Base-by-base conservation (phyloP, 2,797 vertebrate genomes). In the Hippopotamyrus pictus region DNA sequence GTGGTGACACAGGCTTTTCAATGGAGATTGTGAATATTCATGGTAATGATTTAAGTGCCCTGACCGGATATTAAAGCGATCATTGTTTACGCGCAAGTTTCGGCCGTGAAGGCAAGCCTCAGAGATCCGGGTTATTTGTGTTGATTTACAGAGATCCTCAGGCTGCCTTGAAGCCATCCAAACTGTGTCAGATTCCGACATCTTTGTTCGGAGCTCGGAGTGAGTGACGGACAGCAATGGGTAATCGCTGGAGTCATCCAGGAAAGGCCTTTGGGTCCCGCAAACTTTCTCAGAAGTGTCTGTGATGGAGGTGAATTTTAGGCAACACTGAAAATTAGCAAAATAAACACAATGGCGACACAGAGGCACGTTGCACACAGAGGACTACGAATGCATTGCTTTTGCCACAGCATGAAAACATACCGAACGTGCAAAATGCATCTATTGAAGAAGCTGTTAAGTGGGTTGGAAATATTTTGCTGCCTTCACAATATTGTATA, bases 21-120 rank as follows among this genome's bases (percentile, higher is more conserved):
- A 62, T 85, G 88, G 57, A 48, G 48, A 89, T 41, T 48, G 46
- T 84, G 76, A 89, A 89, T 59, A 85, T 89, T 89, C 54, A 48
- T 84, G 53, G 41, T 2, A 29, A 57, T 9, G 76, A 9, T 44
- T 48, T 89, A 50, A 84, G 41, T 50, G 76, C 22, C 41, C 41
- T 89, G 41, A n/a, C 41, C 19, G 41, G 37, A 46, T 46, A 79
- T 79, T 44, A 46, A 44, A n/a, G 41, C 41, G 7, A 79, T 79
- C 14, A 17, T 22, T 22, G 59, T 83, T 62, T 51, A 25, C 8
- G 46, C 83, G 19, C 37, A 9, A 46, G 88, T 57, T 41, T 59
- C 3, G 14, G 5, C 59, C 2, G 41, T 48, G 79, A 50, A 14
- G 41, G 25, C 6, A 44, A 33, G 51, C 9, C 59, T 37, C 46